Evolutionary conservation across 2,113 vertebrate species (phyloP), one percentile per base, ranked within the genome.

Genomic region (Acanthochromis polyacanthus): DNA sequence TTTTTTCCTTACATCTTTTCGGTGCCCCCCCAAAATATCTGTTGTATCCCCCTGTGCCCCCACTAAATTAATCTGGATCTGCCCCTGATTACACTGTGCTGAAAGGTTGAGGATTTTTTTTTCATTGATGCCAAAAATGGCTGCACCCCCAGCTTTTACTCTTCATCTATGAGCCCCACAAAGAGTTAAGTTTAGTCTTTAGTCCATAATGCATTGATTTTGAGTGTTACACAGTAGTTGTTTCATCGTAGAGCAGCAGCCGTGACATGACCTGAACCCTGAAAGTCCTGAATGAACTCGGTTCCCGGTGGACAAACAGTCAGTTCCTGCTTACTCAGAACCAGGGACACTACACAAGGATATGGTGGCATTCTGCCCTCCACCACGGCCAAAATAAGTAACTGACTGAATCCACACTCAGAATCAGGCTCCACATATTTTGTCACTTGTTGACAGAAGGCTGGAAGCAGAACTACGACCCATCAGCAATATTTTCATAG

Each of bases 381-480:
- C 10, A 57, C 62, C 59, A 10, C 60, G 10, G 75, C 83, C 71
- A 81, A 86, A 85, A 89, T 79, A 88, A 86, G 85, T 71, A 82
- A 56, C 50, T 25, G 48, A 59, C 74, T 66, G 67, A 86, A 67
- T 80, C 85, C 75, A 80, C 65, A 64, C 63, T 77, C 68, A 61
- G 6, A 82, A 58, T 80, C 60, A 64, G 70, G 40, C 71, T 83
- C 25, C 58, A 57, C 67, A 75, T 79, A 84, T 84, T 88, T 80
- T 78, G 73, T 85, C 69, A 80, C 64, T 55, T 70, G 80, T 69
- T 88, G 87, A 88, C 82, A 86, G 82, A 75, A 48, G 40, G 25
- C 59, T 85, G 80, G 78, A 90, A 63, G 20, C n/a, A 77, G 63
- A 62, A 73, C 59, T 46, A 23, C 2, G 6, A 61, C 14, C 16